Conservation (phyloP, 2,888 invertebrate species). For the Caenorhabditis zanzibari region DNA sequence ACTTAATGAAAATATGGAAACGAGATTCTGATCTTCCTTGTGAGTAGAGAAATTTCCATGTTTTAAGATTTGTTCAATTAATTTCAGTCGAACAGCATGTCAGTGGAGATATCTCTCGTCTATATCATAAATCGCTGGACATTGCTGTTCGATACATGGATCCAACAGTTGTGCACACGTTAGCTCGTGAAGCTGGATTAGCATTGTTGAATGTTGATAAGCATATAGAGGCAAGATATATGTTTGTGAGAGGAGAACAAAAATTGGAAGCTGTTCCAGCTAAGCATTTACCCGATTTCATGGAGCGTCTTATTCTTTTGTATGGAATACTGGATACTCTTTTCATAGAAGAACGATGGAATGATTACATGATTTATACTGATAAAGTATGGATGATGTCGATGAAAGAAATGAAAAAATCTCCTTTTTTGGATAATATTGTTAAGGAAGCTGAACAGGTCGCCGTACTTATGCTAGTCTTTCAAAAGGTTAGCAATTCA, state of each 20-base stretch:
- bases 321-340: conserved; percentile 51
- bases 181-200: conserved; percentile 44
- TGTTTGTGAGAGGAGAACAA: conserved; percentile 37
- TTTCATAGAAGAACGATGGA: conserved; percentile 50
- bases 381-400: conserved; percentile 62
- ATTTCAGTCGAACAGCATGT: conserved; percentile 50
- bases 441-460: conserved; percentile 54
- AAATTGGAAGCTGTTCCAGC: conserved; percentile 40
- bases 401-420: conserved; percentile 48
- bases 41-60: conserved; percentile 6
- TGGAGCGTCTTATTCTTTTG: conserved; percentile 41
- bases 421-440: conserved; percentile 35
- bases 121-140: conserved; percentile 41
- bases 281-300: conserved; percentile 23
- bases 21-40: conserved; percentile 42
- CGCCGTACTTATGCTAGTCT: conserved; percentile 39
- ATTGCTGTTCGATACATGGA: conserved; percentile 48
- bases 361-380: conserved; percentile 57
- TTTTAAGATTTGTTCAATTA: neutral
- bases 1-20: conserved; percentile 33
- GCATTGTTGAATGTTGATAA: conserved; percentile 41
- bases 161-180: conserved; percentile 45
- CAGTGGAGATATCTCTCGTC: conserved; percentile 27
- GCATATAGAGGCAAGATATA: conserved; percentile 40
- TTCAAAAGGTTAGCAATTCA: conserved; percentile 26